Base-by-base conservation (phyloP, 2,113 vertebrate genomes). In the Toxotes chatareus region DNA sequence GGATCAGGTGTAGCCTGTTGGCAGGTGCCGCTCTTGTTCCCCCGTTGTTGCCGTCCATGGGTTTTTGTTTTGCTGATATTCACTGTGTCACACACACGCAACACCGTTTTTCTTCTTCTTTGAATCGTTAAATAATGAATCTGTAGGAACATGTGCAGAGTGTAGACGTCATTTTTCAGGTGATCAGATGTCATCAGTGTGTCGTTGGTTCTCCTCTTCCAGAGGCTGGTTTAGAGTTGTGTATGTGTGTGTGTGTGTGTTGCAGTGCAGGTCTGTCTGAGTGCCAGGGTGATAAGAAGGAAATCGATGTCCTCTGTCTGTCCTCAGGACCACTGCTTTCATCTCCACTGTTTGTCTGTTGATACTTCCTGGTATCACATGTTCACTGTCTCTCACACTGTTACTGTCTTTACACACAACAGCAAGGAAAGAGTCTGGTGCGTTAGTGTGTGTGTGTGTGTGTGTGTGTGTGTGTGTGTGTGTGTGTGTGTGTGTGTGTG, bases 101-200 rank as follows among this genome's bases (percentile, higher is more conserved):
- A 74, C 46, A 9, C 65, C 13, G 32, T 60, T 51, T 21, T 51
- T 51, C 5, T 67, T 64, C 17, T 32, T 55, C 42, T 71, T 49
- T 42, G 5, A 66, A 55, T 23, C 21, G 64, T 67, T 80, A 31
- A 84, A 85, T 85, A 75, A 79, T 82, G 74, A n/a, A 88, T 76
- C 44, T 38, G 60, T 5, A 13, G 56, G 64, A 70, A 56, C 76
- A 57, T 42, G 64, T 67, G 70, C 3, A 4, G 53, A n/a, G 59
- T n/a, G 63, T n/a, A 12, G 34, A 36, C 19, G 63, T 32, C 49
- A 14, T 36, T 32, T 60, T 60, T 34, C 60, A 59, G 46, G 27
- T 36, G 61, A 67, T 88, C 67, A 32, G 1, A 67, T 88, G 32
- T 79, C 74, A 6, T 44, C 19, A n/a, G 32, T 47, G 57, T 62